A percentile compares a stretch with the other conserved stretches of the same genome.
phyloP scores from a whole-genome alignment of 1,140 invertebrate species.

The Eciton burchellii region DNA sequence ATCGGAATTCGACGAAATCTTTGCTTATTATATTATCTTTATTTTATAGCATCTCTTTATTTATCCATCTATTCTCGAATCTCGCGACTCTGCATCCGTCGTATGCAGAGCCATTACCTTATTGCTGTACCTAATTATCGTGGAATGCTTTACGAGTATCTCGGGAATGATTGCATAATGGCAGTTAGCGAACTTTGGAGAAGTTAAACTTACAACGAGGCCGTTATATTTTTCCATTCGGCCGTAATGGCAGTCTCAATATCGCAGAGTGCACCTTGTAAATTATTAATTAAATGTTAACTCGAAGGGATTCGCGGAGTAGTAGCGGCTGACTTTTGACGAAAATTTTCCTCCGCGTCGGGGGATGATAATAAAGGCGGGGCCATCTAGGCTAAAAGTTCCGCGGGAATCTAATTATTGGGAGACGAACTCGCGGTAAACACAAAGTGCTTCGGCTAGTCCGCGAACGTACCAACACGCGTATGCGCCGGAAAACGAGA shows the following conservation, averaged over 20 bases:
- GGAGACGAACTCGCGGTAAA: slow-evolving; percentile 47
- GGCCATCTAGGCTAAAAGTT: slow-evolving; percentile 36
- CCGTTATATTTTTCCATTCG: slow-evolving; percentile 11
- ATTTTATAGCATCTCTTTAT: no score
- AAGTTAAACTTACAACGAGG: background rate
- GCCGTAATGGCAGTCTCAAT: slow-evolving; percentile 3
- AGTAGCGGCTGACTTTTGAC: slow-evolving; percentile 12
- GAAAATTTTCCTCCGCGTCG: slow-evolving; percentile 9
- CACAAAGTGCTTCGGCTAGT: slow-evolving; percentile 33
- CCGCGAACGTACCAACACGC: slow-evolving; percentile 19
- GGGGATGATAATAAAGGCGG: slow-evolving; percentile 39
- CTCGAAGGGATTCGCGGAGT: background rate
- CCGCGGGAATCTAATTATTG: slow-evolving; percentile 46
- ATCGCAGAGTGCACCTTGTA: slow-evolving; percentile 6
- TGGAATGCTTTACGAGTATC: background rate
- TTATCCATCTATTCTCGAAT: background rate
- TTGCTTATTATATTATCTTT: no score
- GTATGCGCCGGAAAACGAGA: slow-evolving; percentile 37
- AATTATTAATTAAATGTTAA: slow-evolving; percentile 51
- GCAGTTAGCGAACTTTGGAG: slow-evolving; percentile 20
- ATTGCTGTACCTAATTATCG: background rate
- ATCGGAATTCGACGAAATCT: no score
- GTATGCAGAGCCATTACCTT: background rate
- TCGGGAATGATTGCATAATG: background rate
- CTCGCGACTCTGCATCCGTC: background rate